Evolutionary conservation across 2,888 invertebrate species (phyloP), one percentile per base, ranked within the genome.

Genomic region (Caenorhabditis sulstoni): DNA sequence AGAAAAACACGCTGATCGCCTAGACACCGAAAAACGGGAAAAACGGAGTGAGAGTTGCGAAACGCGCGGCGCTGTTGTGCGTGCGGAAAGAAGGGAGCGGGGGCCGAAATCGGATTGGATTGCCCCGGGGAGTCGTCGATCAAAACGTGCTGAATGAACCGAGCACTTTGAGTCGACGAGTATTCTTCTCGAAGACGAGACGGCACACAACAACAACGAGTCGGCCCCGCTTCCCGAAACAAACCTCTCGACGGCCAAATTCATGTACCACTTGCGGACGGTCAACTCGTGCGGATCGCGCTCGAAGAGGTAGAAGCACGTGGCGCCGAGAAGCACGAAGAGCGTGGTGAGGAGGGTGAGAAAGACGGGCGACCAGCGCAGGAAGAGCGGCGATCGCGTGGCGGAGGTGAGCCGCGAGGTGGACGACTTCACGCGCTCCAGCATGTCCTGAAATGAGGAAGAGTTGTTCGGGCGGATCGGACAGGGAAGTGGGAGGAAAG

Each of bases 261-360:
- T 87, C 76, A 84, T 82, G 57, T 81, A 81, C 76, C 83, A 87
- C 57, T 84, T 81, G 9, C 82, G 62, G 29, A 86, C 79, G 11
- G 22, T 53, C 44, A 81, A 44, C 61, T 87, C 86, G 23, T 88
- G 86, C 8, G 76, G 58, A 16, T 81, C 67, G 16, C 83, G 78
- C 62, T 88, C 88, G 57, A 88, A 79, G 23, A 82, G 79, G 53
- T 80, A 81, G 68, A 88, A 87, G 18, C 82, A 85, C 20, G 86
- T 81, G 22, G 87, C 83, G 41, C 88, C 88, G 71, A 87, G 49
- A 12, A 87, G 62, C 23, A 88, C 65, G 77, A 87, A 87, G 52
- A 81, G 37, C 11, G 77, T 62, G 18, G 80, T 76, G 52, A 80
- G 57, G n/a, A 83, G 65, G 39, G 67, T 14, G 12, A 83, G 57